Conservation (phyloP, 2,888 invertebrate genomes). For the Beris chalybata region DNA sequence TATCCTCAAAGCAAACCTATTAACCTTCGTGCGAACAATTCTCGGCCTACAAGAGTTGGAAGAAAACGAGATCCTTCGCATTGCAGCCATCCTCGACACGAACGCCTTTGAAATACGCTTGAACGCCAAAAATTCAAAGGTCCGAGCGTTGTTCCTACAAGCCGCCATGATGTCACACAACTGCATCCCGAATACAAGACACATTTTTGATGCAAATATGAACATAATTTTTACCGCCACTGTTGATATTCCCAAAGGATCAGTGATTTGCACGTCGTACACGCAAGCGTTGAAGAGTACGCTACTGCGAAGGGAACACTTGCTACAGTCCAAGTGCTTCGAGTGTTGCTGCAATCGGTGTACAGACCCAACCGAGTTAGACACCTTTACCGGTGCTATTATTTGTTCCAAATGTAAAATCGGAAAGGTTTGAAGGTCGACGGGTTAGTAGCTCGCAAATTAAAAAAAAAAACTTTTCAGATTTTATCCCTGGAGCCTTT, state of each 20-base stretch:
- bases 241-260: slow-evolving; percentile 64
- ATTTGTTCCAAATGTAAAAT: slow-evolving; percentile 66
- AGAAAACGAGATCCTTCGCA: slow-evolving; percentile 63
- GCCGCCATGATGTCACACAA: slow-evolving; percentile 73
- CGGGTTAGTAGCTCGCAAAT: not conserved
- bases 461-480: slow-evolving; percentile 46
- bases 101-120: slow-evolving; percentile 71
- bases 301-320: slow-evolving; percentile 64
- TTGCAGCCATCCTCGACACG: slow-evolving; percentile 71
- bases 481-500: slow-evolving; percentile 65
- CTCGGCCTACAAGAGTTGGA: slow-evolving; percentile 59
- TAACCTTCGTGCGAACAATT: slow-evolving; percentile 64
- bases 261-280: slow-evolving; percentile 68
- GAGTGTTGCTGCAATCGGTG: slow-evolving; percentile 70
- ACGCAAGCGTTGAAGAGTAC: slow-evolving; percentile 73
- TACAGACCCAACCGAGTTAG: slow-evolving; percentile 69
- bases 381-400: slow-evolving; percentile 65
- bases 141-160: slow-evolving; percentile 66
- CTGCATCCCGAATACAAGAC: slow-evolving; percentile 72
- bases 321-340: slow-evolving; percentile 68
- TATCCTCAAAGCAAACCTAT: slow-evolving; percentile 63
- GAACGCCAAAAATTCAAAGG: slow-evolving; percentile 53
- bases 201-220: slow-evolving; percentile 65
- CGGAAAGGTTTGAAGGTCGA: slow-evolving; percentile 47
- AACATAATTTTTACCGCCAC: slow-evolving; percentile 67